A percentile compares a stretch with the other conserved stretches of the same genome.
phyloP scores from a whole-genome alignment of 1,140 invertebrate genomes.

The Drosophila asahinai region DNA sequence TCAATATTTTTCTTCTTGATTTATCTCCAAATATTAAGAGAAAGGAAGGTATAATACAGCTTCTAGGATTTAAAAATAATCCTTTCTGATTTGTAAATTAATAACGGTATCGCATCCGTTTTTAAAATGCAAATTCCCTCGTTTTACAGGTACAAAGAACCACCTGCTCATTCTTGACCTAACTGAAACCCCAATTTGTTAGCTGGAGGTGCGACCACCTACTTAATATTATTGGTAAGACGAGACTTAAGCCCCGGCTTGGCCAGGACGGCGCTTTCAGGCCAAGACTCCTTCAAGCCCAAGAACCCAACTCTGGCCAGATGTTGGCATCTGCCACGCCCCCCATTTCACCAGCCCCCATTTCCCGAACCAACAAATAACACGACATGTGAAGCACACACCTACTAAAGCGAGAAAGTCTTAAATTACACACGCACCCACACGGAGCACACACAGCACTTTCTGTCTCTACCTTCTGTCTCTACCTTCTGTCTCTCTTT shows the following conservation, averaged over 20 bases:
- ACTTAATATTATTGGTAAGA: conserved; percentile 27
- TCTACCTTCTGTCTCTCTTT: conserved; percentile 10
- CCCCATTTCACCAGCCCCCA: background rate
- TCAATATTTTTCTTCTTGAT: background rate
- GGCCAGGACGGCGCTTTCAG: conserved; percentile 3
- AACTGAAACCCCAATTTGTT: conserved; percentile 48
- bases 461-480: conserved; percentile 24
- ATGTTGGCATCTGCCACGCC: conserved; percentile 51
- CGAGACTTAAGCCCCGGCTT: conserved; percentile 13
- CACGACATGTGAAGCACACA: conserved; percentile 39
- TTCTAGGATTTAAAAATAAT: background rate
- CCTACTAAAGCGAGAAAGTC: conserved; percentile 70
- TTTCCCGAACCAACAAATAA: conserved; percentile 34
- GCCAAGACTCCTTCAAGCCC: background rate
- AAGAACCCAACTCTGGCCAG: conserved; percentile 55
- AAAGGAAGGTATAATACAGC: too few relatives aligned
- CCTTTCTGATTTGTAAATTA: background rate
- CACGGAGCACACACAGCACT: conserved; percentile 40
- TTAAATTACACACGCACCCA: conserved; percentile 79
- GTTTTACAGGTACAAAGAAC: conserved; percentile 21
- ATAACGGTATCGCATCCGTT: conserved; percentile 8
- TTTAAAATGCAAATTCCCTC: background rate
- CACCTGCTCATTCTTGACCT: conserved; percentile 46
- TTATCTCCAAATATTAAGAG: background rate
- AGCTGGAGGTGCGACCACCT: conserved; percentile 47